Percentiles rank a stretch among this genome's conserved stretches.
phyloP scores from a whole-genome alignment of 1,140 invertebrate species.

The Aricia agestis region DNA sequence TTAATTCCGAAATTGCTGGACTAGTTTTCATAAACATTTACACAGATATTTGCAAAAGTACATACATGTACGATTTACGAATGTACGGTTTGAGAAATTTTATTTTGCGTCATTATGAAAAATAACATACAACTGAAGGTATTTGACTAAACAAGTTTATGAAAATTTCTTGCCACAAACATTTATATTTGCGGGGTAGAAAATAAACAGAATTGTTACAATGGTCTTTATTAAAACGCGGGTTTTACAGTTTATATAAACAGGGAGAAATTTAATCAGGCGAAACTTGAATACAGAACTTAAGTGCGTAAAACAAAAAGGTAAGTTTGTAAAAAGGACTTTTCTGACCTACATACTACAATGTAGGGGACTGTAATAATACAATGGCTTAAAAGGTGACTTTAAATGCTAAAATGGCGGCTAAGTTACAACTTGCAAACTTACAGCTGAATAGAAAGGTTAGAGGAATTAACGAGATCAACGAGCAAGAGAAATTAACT shows the following conservation, averaged over 20 bases:
- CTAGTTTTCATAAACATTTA: no score
- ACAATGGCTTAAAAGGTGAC: constrained; percentile 4
- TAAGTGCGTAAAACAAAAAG: constrained; percentile 10
- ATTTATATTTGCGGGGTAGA: not conserved
- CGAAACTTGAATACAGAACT: constrained; percentile 3
- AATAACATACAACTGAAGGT: no score
- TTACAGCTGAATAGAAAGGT: not conserved
- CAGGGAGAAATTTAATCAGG: constrained; percentile 6
- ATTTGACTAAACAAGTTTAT: not conserved
- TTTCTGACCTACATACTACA: constrained; percentile 7
- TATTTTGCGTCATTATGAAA: no score
- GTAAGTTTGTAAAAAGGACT: not conserved
- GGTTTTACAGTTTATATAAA: not conserved
- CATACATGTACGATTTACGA: no score
- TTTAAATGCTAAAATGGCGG: not conserved
- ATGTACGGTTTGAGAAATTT: no score
- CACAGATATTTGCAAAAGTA: no score
- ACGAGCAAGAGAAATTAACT: not conserved
- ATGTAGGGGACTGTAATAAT: not conserved
- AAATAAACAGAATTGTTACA: not conserved
- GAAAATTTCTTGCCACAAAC: not conserved
- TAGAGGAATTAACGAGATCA: not conserved
- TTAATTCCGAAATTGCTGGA: no score
- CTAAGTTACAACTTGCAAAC: not conserved
- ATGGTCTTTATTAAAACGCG: constrained; percentile 3